Conservation (phyloP, 2,888 invertebrate species). For the Drosophila eohydei region DNA sequence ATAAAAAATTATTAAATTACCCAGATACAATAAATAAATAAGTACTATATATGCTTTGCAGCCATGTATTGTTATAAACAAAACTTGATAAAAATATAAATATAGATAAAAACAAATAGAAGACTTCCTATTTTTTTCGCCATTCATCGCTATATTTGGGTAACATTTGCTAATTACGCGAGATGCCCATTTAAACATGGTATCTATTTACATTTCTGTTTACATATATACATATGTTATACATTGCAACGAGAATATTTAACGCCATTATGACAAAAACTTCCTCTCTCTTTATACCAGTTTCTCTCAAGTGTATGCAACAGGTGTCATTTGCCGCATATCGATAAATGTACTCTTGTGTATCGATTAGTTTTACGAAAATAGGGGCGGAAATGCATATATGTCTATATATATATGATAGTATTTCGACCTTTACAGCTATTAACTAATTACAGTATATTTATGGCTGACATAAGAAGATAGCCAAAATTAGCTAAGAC, state of each 20-base stretch:
- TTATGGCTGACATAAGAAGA: conserved; percentile 3
- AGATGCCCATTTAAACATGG: neutral
- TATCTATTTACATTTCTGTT: neutral
- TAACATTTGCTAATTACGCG: conserved; percentile 10
- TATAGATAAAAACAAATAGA: neutral
- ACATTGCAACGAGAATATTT: conserved; percentile 5
- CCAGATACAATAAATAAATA: neutral
- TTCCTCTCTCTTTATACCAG: neutral
- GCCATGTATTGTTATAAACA: conserved; percentile 3
- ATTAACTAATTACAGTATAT: conserved; percentile 28
- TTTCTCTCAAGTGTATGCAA: conserved; percentile 19
- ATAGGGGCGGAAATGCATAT: neutral
- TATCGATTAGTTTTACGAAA: conserved; percentile 35
- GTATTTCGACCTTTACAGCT: neutral
- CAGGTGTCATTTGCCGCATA: conserved; percentile 46
- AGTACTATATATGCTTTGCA: neutral
- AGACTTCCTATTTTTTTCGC: conserved; percentile 12
- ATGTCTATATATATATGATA: neutral
- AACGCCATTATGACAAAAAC: conserved; percentile 7
- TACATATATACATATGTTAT: neutral
- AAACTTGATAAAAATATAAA: conserved; percentile 1
- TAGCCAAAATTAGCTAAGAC: conserved; percentile 1
- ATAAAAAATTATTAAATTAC: conserved; percentile 33
- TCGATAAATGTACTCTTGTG: conserved; percentile 33
- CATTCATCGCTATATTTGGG: conserved; percentile 10